Base-by-base conservation (phyloP, 1,140 invertebrate species). In the Doryteuthis pealeii region DNA sequence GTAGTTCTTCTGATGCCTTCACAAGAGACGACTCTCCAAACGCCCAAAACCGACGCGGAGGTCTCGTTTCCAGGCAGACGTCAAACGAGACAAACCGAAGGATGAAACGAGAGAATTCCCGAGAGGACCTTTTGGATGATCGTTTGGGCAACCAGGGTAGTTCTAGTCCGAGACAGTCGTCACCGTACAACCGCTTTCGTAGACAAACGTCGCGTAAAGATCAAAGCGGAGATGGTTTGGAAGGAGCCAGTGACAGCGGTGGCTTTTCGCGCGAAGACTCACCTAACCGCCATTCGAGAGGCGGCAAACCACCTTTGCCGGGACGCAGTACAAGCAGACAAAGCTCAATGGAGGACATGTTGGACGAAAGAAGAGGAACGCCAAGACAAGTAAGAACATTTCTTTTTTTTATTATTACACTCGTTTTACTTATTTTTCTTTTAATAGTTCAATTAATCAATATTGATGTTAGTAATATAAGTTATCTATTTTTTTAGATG, bases 191-290 rank as follows among this genome's bases (percentile, higher is more conserved):
- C 10, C 35, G 35, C 4, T 40, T 40, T 10, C 35, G 30, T 32
- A 82, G 79, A 71, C 76, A 75, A 30, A 75, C 70, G n/a, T 71
- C 75, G 1, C 67, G 78, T 2, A 76, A 80, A n/a, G 80, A n/a
- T n/a, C n/a, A n/a, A n/a, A n/a, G n/a, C n/a, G 80, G 12, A 74
- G 76, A 58, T 54, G 77, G 62, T 78, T 80, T 30, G 72, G 75
- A 54, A 30, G 76, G 81, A 31, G 72, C 76, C 10, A 82, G 79
- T 58, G 82, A 85, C 69, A 82, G 83, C 69, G 72, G 74, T 4
- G 76, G 74, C 6, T 85, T 85, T 71, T 82, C 82, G 73, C 72
- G 82, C n/a, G 85, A 85, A 30, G 84, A 82, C 28, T 86, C 84
- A 26, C 84, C 84, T 12, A 84, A 85, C 75, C 76, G 81, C 70